Percentiles rank a stretch among this genome's conserved stretches.
phyloP scores from a whole-genome alignment of 2,113 vertebrate genomes.

The Salvelinus alpinus region DNA sequence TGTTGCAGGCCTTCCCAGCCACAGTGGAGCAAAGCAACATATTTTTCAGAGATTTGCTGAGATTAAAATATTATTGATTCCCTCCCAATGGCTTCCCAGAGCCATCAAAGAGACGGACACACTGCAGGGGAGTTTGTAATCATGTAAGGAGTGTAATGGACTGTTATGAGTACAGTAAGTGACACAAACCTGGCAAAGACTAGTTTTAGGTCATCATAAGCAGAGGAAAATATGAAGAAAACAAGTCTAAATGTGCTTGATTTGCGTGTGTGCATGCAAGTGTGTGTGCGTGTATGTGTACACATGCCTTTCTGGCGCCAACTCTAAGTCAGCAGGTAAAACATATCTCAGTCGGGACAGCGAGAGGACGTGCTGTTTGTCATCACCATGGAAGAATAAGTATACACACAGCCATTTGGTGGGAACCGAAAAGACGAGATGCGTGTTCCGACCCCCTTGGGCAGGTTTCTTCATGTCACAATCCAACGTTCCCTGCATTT shows the following conservation, averaged over 20 bases:
- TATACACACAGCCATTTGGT: conserved; percentile 23
- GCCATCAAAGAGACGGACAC: background rate
- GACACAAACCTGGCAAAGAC: background rate
- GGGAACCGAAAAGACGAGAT: background rate
- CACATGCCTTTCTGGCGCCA: conserved; percentile 24
- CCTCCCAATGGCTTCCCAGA: background rate
- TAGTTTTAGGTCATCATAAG: conserved; percentile 45
- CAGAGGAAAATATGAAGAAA: conserved; percentile 48
- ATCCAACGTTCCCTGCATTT: background rate
- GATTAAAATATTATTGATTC: background rate
- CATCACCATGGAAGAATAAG: conserved; percentile 24
- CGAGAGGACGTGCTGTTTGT: conserved; percentile 12
- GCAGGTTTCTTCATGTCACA: conserved; percentile 16
- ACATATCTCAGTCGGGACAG: conserved; percentile 12
- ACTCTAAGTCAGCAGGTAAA: conserved; percentile 25
- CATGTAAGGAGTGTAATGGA: background rate
- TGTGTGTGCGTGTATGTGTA: conserved; percentile 2
- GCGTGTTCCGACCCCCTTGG: background rate
- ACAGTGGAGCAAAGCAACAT: background rate
- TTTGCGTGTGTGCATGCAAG: conserved; percentile 10
- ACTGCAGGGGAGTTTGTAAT: background rate
- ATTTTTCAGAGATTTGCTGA: background rate
- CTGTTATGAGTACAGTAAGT: background rate
- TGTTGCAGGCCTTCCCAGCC: background rate
- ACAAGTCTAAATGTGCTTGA: no score